These are phyloP conservation scores for Camponotus floridanus DNA, from an alignment of 1,140 invertebrate genomes.

Conservation along the genomic window DNA sequence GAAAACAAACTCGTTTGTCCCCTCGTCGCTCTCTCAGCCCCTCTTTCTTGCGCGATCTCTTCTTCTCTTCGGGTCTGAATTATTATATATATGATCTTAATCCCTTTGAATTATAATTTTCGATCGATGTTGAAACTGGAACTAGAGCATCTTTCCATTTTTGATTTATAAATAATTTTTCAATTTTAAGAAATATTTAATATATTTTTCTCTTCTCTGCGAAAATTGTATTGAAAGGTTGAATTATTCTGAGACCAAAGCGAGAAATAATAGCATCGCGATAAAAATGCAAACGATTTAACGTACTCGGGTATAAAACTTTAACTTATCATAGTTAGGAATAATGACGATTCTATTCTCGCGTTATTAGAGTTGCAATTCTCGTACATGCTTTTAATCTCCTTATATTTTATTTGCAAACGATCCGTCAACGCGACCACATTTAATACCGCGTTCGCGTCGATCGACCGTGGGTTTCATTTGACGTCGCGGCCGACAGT, in stretches of 20 bases:
- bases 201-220: background rate
- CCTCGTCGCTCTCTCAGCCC: constrained; percentile 58
- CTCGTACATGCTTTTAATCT: background rate
- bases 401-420: background rate
- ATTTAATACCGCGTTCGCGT: constrained; percentile 23
- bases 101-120: no score
- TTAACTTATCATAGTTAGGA: background rate
- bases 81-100: background rate
- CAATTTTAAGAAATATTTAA: no score
- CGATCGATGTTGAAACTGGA: background rate
- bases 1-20: constrained; percentile 85
- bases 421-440: background rate
- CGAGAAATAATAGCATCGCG: background rate
- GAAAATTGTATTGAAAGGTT: background rate
- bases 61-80: constrained; percentile 51
- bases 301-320: background rate
- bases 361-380: background rate
- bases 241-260: background rate
- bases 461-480: constrained; percentile 22
- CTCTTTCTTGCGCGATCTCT: constrained; percentile 11
- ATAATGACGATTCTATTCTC: background rate
- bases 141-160: background rate
- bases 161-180: background rate
- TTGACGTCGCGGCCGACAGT: constrained; percentile 30
- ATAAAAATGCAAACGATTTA: background rate